Percentiles rank a stretch among this genome's conserved stretches.
Evolutionary conservation across 1,140 invertebrate genomes (phyloP).

Genomic region (Atta cephalotes): DNA sequence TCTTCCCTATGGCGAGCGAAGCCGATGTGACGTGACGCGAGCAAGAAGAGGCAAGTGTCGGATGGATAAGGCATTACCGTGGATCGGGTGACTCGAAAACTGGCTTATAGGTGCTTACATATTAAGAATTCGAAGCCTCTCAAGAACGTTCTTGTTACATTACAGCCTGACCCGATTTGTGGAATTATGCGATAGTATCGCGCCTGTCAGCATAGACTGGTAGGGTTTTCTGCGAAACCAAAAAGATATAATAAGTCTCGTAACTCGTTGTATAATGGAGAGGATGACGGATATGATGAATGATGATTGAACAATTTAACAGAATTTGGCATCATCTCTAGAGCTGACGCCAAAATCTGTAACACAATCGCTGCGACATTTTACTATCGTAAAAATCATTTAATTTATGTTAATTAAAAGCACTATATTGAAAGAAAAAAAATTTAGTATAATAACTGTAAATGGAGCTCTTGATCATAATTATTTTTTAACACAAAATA

Average conservation of each 20-base stretch:
- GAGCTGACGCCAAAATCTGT: too few relatives aligned
- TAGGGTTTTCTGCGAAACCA: background rate
- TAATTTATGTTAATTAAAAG: too few relatives aligned
- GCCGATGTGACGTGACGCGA: background rate
- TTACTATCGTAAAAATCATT: too few relatives aligned
- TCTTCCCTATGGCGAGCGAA: background rate
- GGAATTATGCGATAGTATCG: background rate
- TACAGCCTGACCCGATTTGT: constrained; percentile 16
- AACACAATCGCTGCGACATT: too few relatives aligned
- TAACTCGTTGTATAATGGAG: constrained; percentile 1
- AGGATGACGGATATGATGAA: background rate
- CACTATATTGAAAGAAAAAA: too few relatives aligned
- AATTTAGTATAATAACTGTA: too few relatives aligned
- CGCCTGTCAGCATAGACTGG: background rate
- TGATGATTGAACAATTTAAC: background rate
- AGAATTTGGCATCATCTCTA: too few relatives aligned
- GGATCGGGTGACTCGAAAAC: background rate
- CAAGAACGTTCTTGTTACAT: constrained; percentile 12
- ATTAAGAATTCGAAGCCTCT: constrained; percentile 22
- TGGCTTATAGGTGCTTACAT: constrained; percentile 20
- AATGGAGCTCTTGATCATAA: too few relatives aligned
- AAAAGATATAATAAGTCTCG: too few relatives aligned
- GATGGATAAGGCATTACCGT: background rate
- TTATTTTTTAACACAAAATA: too few relatives aligned
- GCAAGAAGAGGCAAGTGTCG: background rate